Conservation (phyloP, 1,140 invertebrate genomes). For the Diabrotica undecimpunctata region DNA sequence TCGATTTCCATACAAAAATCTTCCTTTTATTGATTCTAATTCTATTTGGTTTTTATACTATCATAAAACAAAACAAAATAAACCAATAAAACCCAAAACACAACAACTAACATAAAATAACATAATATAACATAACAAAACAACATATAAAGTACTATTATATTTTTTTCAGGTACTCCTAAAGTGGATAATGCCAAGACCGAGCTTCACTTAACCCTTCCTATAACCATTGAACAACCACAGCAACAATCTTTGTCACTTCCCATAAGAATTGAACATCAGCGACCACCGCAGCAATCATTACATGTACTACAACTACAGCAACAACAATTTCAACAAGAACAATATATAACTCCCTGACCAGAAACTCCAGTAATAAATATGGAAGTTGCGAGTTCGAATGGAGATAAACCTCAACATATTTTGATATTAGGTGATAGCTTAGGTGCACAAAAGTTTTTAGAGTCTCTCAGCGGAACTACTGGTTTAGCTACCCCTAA, state of each 20-base stretch:
- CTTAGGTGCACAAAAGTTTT: conserved; percentile 43
- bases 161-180: conserved; percentile 10
- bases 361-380: conserved; percentile 5
- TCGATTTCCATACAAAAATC: too few species aligned
- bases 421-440: conserved; percentile 46
- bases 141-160: too few species aligned
- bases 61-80: too few species aligned
- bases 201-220: conserved; percentile 12
- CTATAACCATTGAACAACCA: neutral
- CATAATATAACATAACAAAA: too few species aligned
- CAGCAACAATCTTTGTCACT: too few species aligned
- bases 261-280: neutral
- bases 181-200: conserved; percentile 13
- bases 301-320: neutral
- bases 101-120: too few species aligned
- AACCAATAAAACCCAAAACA: too few species aligned
- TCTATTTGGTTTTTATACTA: too few species aligned
- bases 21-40: too few species aligned
- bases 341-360: neutral
- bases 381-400: conserved; percentile 17
- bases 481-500: conserved; percentile 44
- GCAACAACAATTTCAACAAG: too few species aligned
- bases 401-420: conserved; percentile 36
- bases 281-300: neutral
- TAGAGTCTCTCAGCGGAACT: conserved; percentile 44